Evolutionary conservation across 37 sponge, comb jelly and placozoan genomes (phyloP), one percentile per base, ranked within the genome.

Genomic region (Sycon ciliatum): DNA sequence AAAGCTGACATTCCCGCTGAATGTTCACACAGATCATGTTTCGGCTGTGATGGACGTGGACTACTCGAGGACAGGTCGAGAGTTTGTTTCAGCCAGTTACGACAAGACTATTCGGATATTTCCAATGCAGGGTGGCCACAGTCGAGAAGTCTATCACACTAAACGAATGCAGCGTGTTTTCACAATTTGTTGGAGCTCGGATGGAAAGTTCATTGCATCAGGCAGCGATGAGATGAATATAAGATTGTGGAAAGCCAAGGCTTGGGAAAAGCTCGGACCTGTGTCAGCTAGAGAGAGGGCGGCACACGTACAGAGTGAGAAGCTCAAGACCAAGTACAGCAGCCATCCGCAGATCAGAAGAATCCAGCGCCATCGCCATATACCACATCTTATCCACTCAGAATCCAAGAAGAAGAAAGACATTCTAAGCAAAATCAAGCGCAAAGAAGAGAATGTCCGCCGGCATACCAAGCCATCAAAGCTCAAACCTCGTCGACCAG

Each of bases 151-250:
- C 13, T 96, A 96, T 73, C 93, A 96, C 78, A 96, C 98, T 20
- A 96, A 91, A 54, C 67, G 98, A 3, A 96, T 96, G 98, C 98
- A 96, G 81, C 71, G 89, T 26, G 84, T 96, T 4, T 96, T 91
- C 76, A 81, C 87, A 67, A 87, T 85, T 11, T 56, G 70, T 20
- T 96, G 93, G 93, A 88, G 81, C 22, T 16, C 67, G 11, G 98
- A 96, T 39, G 56, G 81, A 11, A 76, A 77, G 34, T 96, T 89
- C 31, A 34, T 92, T 0, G 33, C 88, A 20, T 88, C 98, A 0
- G 93, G 98, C 33, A 91, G 93, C 64, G 93, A 96, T 35, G 98
- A 96, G 35, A 91, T 81, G 18, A 96, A 96, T 69, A 88, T 96
- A 22, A 67, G 98, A 53, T n/a, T n/a, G n/a, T 96, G 98, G 98